Base-by-base conservation (phyloP, 2,797 vertebrate genomes). In the Micrastur ruficollis region DNA sequence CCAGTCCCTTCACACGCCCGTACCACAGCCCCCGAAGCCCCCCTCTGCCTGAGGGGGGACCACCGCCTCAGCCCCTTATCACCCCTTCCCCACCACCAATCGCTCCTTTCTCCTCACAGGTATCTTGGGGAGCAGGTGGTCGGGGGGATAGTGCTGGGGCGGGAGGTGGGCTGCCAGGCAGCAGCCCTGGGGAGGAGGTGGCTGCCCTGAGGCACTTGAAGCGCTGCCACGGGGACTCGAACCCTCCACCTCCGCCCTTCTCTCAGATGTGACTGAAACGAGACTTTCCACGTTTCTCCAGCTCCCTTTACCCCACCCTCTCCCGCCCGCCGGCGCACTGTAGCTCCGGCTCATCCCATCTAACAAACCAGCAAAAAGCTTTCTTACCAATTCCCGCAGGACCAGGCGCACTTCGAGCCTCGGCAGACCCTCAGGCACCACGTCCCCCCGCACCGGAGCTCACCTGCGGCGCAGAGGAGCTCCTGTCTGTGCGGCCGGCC, bases 1-100 rank as follows among this genome's bases (percentile, higher is more conserved):
- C 0, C 0, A 1, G 29, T 21, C 42, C 50, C 34, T 34, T 62
- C 79, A 5, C 5, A 4, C 5, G 17, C 42, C 22, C 1, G 2
- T 8, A n/a, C 26, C 53, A 5, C 21, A 10, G 8, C 4, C 12
- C 32, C 23, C 7, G 0, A 32, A 22, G 22, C 8, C 14, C 11
- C 17, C 13, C 34, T 29, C 21, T 1, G 8, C n/a, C 70, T 4
- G 3, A 38, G 40, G 3, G n/a, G 11, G 4, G 4, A 4, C 12
- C 29, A 34, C 53, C 18, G 25, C 8, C 36, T 58, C 26, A 2
- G 21, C 6, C 34, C 19, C 22, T n/a, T 5, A 7, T 4, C 1
- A 0, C 15, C 40, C 36, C 13, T 34, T 44, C 32, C 32, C 59
- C 9, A 2, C 14, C 34, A 4, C 6, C 14, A 0, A 8, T 1